phyloP scores from a whole-genome alignment of 2,888 invertebrate species.

The Zootermopsis nevadensis region DNA sequence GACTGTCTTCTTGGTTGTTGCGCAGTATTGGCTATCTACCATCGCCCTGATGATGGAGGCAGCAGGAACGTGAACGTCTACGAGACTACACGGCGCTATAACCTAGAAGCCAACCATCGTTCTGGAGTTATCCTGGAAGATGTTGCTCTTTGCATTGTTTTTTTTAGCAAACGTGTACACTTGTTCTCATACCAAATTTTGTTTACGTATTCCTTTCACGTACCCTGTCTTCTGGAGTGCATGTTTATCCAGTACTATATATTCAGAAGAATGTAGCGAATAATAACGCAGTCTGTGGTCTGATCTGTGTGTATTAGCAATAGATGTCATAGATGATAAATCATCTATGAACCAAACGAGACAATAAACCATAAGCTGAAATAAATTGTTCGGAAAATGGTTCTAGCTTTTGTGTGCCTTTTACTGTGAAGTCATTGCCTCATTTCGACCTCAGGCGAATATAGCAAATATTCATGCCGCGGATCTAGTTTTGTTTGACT shows the following conservation, averaged over 20 bases:
- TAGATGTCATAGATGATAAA: background rate
- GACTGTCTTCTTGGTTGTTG: too few relatives aligned
- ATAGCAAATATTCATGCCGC: too few relatives aligned
- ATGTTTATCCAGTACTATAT: background rate
- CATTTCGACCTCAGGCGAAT: background rate
- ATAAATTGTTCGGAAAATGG: background rate
- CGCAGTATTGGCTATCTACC: too few relatives aligned
- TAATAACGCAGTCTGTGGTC: background rate
- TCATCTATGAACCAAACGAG: background rate
- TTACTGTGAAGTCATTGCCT: background rate
- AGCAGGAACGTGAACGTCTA: too few relatives aligned
- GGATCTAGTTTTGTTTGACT: too few relatives aligned
- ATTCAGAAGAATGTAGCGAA: background rate
- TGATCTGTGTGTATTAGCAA: background rate
- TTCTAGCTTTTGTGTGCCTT: background rate
- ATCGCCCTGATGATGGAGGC: too few relatives aligned
- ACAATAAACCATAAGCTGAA: background rate
- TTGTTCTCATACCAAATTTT: too few relatives aligned
- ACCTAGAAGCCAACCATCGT: too few relatives aligned
- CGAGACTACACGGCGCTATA: too few relatives aligned
- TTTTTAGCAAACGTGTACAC: too few relatives aligned
- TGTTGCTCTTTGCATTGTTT: too few relatives aligned
- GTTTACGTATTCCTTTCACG: background rate
- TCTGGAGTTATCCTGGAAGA: too few relatives aligned
- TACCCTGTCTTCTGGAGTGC: background rate